A percentile compares a stretch with the other conserved stretches of the same genome.
Evolutionary conservation across 2,113 vertebrate genomes (phyloP).

Genomic region (Mystacornis crossleyi): DNA sequence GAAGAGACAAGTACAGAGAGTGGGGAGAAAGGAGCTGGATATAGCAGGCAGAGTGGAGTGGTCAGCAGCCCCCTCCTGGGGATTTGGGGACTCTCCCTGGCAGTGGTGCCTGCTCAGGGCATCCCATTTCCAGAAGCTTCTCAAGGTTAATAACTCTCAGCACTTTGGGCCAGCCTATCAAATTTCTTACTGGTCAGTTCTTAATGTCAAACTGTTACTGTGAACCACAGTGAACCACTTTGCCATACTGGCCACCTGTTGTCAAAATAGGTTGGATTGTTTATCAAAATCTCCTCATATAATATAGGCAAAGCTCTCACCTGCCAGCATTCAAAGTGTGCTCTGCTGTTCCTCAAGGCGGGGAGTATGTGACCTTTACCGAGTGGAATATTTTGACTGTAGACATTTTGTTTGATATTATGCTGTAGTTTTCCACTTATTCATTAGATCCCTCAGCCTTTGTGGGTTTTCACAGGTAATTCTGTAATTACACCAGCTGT

Average conservation of each 20-base stretch:
- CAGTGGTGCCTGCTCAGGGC: background rate
- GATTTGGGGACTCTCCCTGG: background rate
- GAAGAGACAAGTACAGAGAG: background rate
- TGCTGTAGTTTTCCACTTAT: background rate
- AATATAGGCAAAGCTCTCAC: background rate
- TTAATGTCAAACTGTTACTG: background rate
- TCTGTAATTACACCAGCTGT: conserved; percentile 4
- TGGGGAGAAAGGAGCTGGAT: background rate
- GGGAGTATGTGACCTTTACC: background rate
- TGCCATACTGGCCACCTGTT: background rate
- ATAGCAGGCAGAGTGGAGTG: background rate
- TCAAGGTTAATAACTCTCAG: background rate
- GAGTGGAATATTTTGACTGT: background rate
- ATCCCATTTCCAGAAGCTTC: background rate
- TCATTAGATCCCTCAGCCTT: background rate
- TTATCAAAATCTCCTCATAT: background rate
- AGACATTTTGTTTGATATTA: background rate
- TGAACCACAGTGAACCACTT: background rate
- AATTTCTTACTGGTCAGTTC: background rate
- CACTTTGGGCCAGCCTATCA: background rate
- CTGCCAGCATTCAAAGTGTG: background rate
- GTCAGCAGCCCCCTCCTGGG: background rate
- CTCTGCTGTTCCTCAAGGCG: background rate
- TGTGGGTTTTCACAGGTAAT: background rate
- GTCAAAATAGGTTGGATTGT: background rate